These are phyloP conservation scores for Tragelaphus buxtoni DNA, from an alignment of 2,113 vertebrate genomes.

Conservation along the genomic window DNA sequence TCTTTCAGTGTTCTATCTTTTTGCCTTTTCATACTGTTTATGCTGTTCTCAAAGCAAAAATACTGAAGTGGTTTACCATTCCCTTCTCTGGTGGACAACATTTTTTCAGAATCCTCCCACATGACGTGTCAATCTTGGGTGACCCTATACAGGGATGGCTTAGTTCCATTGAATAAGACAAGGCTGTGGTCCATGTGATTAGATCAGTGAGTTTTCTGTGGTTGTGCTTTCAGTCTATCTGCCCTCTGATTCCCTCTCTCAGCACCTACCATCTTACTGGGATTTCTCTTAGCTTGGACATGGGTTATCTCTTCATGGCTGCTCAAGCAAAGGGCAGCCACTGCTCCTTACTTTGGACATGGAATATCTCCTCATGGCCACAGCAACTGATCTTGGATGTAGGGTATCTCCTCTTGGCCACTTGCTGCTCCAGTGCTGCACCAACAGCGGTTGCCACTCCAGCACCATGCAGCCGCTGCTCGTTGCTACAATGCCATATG, in stretches of 20 bases:
- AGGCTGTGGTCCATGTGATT: neutral
- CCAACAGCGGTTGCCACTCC: fast-evolving
- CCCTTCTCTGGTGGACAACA: neutral
- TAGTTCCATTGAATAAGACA: neutral
- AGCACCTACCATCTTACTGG: neutral
- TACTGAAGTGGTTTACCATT: neutral
- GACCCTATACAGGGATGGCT: neutral
- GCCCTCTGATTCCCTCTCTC: neutral
- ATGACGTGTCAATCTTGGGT: neutral
- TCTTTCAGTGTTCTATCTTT: neutral
- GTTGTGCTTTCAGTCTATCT: neutral
- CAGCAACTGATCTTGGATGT: neutral
- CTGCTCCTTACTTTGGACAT: neutral
- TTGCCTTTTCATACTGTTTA: neutral
- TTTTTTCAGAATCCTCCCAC: neutral
- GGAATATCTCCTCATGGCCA: neutral
- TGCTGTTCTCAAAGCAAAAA: neutral
- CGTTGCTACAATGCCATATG: neutral
- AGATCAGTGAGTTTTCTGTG: neutral
- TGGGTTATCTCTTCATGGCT: neutral
- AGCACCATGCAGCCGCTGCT: fast-evolving
- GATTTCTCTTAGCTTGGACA: neutral
- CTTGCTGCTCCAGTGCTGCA: fast-evolving
- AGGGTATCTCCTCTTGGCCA: neutral
- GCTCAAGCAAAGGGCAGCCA: neutral